A percentile compares a stretch with the other conserved stretches of the same genome.
These are phyloP conservation scores for Porites divaricata DNA, from an alignment of 92 coral and sea anemone genomes.

Conservation along the genomic window DNA sequence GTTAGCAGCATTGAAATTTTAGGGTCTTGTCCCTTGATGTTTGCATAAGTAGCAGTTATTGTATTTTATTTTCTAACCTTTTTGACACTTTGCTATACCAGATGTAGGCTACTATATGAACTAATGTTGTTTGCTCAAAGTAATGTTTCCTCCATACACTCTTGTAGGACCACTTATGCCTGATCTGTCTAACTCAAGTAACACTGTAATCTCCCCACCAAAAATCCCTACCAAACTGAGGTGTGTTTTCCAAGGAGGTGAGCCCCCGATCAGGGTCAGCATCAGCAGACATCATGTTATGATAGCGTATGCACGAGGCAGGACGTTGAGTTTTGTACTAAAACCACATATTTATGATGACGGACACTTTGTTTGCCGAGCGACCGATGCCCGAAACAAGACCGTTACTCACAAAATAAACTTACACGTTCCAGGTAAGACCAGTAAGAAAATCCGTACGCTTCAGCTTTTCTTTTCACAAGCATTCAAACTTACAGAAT, in stretches of 20 bases:
- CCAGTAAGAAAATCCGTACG: not conserved
- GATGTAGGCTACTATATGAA: not conserved
- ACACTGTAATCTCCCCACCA: slow-evolving; percentile 15
- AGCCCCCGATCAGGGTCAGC: slow-evolving; percentile 39
- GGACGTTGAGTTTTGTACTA: slow-evolving; percentile 1
- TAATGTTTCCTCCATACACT: not conserved
- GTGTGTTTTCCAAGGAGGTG: slow-evolving; percentile 41
- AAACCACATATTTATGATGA: slow-evolving; percentile 16
- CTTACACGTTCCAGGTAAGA: slow-evolving; percentile 32
- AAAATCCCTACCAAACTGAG: slow-evolving; percentile 8
- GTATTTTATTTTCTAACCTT: no score
- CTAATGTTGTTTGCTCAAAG: not conserved
- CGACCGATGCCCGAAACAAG: slow-evolving; percentile 30
- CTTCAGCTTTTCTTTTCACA: no score
- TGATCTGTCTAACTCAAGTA: slow-evolving; percentile 32
- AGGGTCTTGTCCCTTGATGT: no score
- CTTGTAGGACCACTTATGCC: slow-evolving; percentile 40
- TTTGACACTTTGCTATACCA: not conserved
- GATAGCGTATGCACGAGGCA: slow-evolving; percentile 37
- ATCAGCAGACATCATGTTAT: slow-evolving; percentile 15
- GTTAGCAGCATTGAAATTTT: no score
- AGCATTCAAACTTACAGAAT: no score
- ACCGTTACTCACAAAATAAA: slow-evolving; percentile 17
- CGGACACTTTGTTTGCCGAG: slow-evolving; percentile 27
- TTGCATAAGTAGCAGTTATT: no score